Base-by-base conservation (phyloP, 2,888 invertebrate species). In the Syrphus vitripennis region DNA sequence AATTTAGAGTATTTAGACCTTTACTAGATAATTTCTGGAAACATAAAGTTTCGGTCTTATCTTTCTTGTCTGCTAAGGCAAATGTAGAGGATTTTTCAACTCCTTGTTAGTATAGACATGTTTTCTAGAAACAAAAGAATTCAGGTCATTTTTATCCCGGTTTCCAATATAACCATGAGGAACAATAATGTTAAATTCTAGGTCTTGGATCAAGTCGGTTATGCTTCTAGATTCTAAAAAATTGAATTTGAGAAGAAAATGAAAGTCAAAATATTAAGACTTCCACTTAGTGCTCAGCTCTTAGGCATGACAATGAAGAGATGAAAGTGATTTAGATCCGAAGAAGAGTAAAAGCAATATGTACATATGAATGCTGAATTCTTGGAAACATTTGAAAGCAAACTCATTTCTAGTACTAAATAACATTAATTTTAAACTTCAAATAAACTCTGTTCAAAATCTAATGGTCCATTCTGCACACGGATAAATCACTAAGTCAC, bases 401-500 rank as follows among this genome's bases (percentile, higher is more conserved):
- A 57, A 31, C 19, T 19, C 59, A 37, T 14, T 10, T 55, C 9
- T 4, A 21, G 21, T 48, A 4, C 21, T 0, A 16, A 29, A 16
- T 55, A 3, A 16, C 10, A 19, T 34, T 19, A 19, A 50, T 50
- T 50, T 50, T 50, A 19, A 57, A 19, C 19, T 19, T 14, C 65
- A 59, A 69, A 53, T 48, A 61, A 63, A 37, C 74, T 70, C 72
- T 61, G 61, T 75, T 79, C 24, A 50, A 48, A 40, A 3, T 57
- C 65, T 70, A 79, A 79, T 79, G 42, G 37, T 9, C 67, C 31
- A 70, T 31, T 55, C 14, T 29, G 55, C 55, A 70, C 37, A 75
- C 4, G 40, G 48, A 82, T 78, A 74, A 86, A 78, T 86, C 78
- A 50, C 14, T 7, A 86, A 86, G 48, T 31, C 86, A 86, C 69